Evolutionary conservation across 1,140 invertebrate genomes (phyloP).

Genomic region (Bathynomus jamesi): DNA sequence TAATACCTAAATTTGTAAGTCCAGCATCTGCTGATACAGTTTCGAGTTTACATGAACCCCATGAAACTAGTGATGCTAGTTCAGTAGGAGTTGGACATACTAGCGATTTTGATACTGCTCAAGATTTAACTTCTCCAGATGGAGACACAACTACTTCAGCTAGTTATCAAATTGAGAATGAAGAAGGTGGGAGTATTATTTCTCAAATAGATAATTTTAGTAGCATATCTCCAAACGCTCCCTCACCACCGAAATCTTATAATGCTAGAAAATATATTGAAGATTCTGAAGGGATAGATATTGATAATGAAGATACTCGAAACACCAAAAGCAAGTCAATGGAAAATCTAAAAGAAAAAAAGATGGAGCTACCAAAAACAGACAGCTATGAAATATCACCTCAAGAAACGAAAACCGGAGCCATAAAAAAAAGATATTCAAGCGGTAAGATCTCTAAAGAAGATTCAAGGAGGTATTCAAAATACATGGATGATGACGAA

Average conservation of each 20-base stretch:
- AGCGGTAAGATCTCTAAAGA: conserved; percentile 20
- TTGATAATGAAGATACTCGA: not conserved
- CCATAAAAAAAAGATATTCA: conserved; percentile 26
- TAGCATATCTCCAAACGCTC: not conserved
- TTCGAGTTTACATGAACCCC: conserved; percentile 4
- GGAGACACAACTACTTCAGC: conserved; percentile 41
- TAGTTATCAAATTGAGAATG: conserved; percentile 39
- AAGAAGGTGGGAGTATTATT: conserved; percentile 14
- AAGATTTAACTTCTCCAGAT: conserved; percentile 38
- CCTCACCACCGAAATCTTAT: not conserved
- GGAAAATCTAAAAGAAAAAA: not conserved
- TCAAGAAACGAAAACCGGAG: conserved; percentile 44
- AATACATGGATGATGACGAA: conserved; percentile 26
- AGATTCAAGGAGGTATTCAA: conserved; percentile 24
- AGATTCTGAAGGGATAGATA: not conserved
- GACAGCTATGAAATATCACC: conserved; percentile 4
- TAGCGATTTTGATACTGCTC: conserved; percentile 35
- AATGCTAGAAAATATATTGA: not conserved
- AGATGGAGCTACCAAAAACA: conserved; percentile 22
- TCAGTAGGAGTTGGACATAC: conserved; percentile 7
- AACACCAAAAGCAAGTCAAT: not conserved
- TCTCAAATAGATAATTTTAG: not conserved
- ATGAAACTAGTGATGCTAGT: conserved; percentile 11
- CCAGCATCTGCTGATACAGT: conserved; percentile 15
- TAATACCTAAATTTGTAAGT: conserved; percentile 26